Conservation (phyloP, 64 coral and sea anemone genomes). For the Actinia tenebrosa region DNA sequence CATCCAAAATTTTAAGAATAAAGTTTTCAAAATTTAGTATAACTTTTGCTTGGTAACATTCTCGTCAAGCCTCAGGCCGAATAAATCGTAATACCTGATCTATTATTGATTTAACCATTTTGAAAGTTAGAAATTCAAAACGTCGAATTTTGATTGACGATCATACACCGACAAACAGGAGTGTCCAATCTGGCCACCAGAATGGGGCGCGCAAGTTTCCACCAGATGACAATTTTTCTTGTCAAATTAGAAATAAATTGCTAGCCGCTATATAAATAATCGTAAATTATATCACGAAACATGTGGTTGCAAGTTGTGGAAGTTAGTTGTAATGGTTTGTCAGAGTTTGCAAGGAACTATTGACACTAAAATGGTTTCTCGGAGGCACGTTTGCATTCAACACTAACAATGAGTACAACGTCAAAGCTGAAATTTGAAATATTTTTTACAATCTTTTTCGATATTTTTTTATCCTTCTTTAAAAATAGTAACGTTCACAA, state of each 20-base stretch:
- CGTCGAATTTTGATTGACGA: constrained; percentile 9
- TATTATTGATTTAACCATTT: not conserved
- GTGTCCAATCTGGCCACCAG: not conserved
- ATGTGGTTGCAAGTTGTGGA: not conserved
- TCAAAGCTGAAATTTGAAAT: not conserved
- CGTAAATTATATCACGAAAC: not conserved
- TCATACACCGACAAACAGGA: not conserved
- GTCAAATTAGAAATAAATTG: not conserved
- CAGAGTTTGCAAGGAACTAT: not conserved
- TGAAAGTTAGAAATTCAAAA: constrained; percentile 4
- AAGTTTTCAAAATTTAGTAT: not conserved
- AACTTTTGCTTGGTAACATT: too few species aligned
- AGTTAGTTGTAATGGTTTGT: not conserved
- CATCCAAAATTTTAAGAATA: not conserved
- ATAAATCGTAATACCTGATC: not conserved
- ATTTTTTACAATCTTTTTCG: too few species aligned
- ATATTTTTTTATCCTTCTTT: too few species aligned
- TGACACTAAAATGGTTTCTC: not conserved
- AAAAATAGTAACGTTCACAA: not conserved
- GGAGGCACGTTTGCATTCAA: not conserved
- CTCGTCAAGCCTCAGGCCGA: too few species aligned
- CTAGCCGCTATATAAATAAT: not conserved
- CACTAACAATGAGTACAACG: not conserved
- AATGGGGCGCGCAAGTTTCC: not conserved
- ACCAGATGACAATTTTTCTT: not conserved